phyloP scores from a whole-genome alignment of 1,140 invertebrate genomes.

The Dreissena rostriformis region DNA sequence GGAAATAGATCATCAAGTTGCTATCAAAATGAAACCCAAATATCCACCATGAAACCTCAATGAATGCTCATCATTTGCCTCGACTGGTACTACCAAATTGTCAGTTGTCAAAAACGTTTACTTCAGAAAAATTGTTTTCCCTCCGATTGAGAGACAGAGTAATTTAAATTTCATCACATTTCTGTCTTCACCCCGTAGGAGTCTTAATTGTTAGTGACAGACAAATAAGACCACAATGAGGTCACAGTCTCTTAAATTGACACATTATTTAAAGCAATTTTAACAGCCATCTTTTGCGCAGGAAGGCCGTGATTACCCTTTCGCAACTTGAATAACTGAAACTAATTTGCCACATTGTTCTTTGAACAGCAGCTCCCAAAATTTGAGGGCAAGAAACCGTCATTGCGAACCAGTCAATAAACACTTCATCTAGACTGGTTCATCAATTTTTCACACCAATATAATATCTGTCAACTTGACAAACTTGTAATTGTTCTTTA shows the following conservation, averaged over 20 bases:
- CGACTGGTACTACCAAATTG: neutral
- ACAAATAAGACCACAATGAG: neutral
- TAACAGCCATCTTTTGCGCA: neutral
- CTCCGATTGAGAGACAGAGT: neutral
- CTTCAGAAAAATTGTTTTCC: neutral
- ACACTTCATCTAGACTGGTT: neutral
- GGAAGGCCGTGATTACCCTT: neutral
- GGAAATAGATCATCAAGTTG: neutral
- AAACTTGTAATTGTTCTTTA: neutral
- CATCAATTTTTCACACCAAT: neutral
- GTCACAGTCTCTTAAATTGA: neutral
- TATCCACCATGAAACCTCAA: too few species aligned
- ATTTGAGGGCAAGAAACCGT: neutral
- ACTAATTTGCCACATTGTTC: neutral
- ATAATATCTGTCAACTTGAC: neutral
- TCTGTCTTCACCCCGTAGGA: neutral
- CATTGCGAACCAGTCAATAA: neutral
- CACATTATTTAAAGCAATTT: conserved; percentile 2
- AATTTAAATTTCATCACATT: neutral
- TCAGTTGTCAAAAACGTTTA: neutral
- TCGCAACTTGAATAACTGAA: neutral
- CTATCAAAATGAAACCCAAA: neutral
- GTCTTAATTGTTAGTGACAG: neutral
- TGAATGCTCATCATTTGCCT: too few species aligned
- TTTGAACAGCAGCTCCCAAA: neutral